These are phyloP conservation scores for Nannoperca obscura DNA, from an alignment of 2,797 vertebrate genomes.

Conservation along the genomic window DNA sequence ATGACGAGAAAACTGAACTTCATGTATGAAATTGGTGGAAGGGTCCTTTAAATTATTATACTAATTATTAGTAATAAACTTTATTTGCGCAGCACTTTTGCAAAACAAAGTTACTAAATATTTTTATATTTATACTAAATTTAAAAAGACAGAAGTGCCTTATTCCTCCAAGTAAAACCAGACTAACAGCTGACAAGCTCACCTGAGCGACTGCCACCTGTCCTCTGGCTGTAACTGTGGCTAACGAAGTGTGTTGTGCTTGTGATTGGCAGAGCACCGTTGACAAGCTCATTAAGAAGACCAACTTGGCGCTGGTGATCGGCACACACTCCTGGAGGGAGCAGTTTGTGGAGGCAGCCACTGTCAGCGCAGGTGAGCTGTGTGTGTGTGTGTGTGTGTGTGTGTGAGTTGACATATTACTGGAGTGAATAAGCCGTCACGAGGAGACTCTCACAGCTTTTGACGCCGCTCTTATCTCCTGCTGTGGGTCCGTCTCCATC, in stretches of 20 bases:
- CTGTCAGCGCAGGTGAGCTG: slow-evolving; percentile 90
- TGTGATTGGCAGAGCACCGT: slow-evolving; percentile 89
- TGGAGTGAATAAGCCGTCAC: too few relatives aligned
- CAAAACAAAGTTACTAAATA: too few relatives aligned
- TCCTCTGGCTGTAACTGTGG: slow-evolving; percentile 2
- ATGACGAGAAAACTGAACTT: too few relatives aligned
- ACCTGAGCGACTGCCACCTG: slow-evolving; percentile 32
- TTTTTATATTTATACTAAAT: too few relatives aligned
- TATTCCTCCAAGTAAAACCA: background rate
- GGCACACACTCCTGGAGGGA: slow-evolving; percentile 94
- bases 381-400: slow-evolving; percentile 22
- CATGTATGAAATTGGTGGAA: too few relatives aligned
- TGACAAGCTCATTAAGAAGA: slow-evolving; percentile 94
- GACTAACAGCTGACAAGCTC: slow-evolving; percentile 1
- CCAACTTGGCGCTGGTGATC: slow-evolving; percentile 92
- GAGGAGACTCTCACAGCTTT: too few relatives aligned
- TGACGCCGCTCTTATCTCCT: background rate
- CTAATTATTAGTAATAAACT: too few relatives aligned
- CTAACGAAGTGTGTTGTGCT: slow-evolving; percentile 39
- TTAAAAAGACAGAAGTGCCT: background rate
- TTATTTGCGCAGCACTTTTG: too few relatives aligned
- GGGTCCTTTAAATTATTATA: too few relatives aligned
- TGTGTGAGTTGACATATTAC: background rate
- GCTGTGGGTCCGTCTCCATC: background rate
- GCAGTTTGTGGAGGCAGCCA: slow-evolving; percentile 93